These are phyloP conservation scores for Gymnothorax javanicus DNA, from an alignment of 2,797 vertebrate species.

Conservation along the genomic window DNA sequence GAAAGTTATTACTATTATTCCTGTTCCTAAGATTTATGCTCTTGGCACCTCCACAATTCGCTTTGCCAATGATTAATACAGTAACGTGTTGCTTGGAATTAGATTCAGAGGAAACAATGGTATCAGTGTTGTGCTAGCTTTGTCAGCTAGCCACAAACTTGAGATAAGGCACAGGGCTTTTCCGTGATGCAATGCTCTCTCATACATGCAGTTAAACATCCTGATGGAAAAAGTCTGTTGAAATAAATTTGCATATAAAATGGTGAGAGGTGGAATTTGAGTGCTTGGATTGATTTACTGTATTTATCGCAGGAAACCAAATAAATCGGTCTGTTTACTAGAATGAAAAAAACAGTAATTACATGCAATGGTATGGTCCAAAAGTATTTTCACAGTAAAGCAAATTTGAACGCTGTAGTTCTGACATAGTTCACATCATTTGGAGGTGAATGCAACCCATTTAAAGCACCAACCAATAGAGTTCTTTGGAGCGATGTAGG, in stretches of 20 bases:
- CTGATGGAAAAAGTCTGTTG: not conserved
- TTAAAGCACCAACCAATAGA: too few species aligned
- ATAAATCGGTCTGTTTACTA: not conserved
- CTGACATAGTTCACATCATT: too few species aligned
- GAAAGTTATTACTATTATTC: not conserved
- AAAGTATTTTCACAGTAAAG: too few species aligned
- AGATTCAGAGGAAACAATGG: not conserved
- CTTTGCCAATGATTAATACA: not conserved
- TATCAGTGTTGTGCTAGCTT: not conserved
- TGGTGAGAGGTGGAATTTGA: not conserved
- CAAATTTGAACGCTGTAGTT: too few species aligned
- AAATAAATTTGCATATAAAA: not conserved
- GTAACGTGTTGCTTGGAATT: not conserved
- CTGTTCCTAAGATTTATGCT: not conserved
- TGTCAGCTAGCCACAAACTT: not conserved
- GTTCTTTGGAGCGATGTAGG: too few species aligned
- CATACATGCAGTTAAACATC: not conserved
- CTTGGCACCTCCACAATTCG: not conserved
- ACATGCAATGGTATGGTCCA: too few species aligned
- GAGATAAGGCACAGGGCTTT: not conserved
- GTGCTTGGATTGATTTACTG: not conserved
- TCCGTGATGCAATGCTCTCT: not conserved
- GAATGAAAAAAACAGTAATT: not conserved
- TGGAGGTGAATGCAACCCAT: too few species aligned
- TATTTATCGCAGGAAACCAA: too few species aligned